These are phyloP conservation scores for Calliopsis andreniformis DNA, from an alignment of 1,140 invertebrate genomes.

Conservation along the genomic window DNA sequence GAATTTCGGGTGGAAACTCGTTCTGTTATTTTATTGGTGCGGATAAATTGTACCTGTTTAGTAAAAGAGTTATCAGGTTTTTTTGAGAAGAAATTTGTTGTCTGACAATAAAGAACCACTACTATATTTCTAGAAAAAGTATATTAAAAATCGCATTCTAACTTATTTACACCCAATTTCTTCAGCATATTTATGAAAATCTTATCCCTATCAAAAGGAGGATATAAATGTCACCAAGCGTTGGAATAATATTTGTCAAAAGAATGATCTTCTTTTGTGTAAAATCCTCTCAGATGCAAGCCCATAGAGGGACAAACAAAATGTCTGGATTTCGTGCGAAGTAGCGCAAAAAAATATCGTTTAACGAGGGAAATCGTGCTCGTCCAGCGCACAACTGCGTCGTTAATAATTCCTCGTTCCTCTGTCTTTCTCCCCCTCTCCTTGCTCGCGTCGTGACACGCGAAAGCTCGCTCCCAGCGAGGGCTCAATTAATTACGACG, in stretches of 20 bases:
- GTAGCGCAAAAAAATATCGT: neutral
- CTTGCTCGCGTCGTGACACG: constrained; percentile 30
- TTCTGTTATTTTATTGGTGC: too few species aligned
- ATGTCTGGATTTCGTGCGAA: constrained; percentile 10
- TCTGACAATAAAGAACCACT: too few species aligned
- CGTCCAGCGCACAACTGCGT: constrained; percentile 15
- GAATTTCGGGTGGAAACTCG: neutral
- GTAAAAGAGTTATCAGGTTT: too few species aligned
- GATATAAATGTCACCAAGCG: neutral
- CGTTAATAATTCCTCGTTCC: constrained; percentile 57
- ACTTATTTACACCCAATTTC: neutral
- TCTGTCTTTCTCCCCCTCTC: constrained; percentile 41
- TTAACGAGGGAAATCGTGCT: constrained; percentile 44
- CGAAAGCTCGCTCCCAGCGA: constrained; percentile 39
- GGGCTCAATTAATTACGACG: constrained; percentile 58
- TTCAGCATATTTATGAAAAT: neutral
- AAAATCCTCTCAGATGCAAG: neutral
- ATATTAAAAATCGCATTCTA: too few species aligned
- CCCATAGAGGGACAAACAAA: constrained; percentile 35
- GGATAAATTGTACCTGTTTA: too few species aligned
- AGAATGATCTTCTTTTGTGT: neutral
- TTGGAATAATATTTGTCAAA: constrained; percentile 7
- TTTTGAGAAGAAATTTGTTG: too few species aligned
- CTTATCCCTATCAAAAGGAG: neutral
- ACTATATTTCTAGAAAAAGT: too few species aligned